Evolutionary conservation across 1,140 invertebrate species (phyloP), one percentile per base, ranked within the genome.

Genomic region (Brachionus plicatilis): DNA sequence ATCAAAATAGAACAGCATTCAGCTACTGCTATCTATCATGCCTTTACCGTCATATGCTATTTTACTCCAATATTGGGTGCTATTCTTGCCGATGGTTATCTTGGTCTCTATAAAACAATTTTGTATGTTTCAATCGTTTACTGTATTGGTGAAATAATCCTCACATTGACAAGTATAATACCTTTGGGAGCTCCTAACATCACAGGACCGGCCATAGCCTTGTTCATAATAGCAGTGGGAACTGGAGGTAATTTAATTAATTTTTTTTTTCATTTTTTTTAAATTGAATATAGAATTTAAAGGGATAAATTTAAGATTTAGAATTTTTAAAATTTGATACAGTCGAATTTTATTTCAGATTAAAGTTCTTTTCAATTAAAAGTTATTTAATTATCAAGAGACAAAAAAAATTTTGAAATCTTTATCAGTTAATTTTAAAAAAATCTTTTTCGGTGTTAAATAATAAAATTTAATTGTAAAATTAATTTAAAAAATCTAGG

Each of bases 91-190:
- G 96, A 98, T 88, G 94, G 94, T 41, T 93, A 92, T 85, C 90
- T 96, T 1, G 95, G 95, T 84, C 94, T 95, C 90, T 96, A 94
- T 87, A 92, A 93, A 87, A 96, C 95, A 1, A 96, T 96, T 85
- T 89, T 96, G 33, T 95, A 94, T 88, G 88, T 97, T 2, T 97
- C 95, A 6, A 90, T 96, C 37, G 90, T 98, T 12, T 98, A 98
- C 87, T 93, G 93, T 0, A 17, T 93, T 29, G 97, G 96, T 41
- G 95, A 94, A 88, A 87, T 95, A 3, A 87, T 96, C 0, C 90
- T 98, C 83, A 92, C 96, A 0, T 66, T 94, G 0, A 83, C 92
- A 90, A 88, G 94, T 90, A 70, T 91, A 88, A 65, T 89, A 27
- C 91, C 92, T 9, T 87, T 92, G 11, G 88, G 90, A 87, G 86